Conservation (phyloP, 2,797 vertebrate genomes). For the Lutjanus campechanus region DNA sequence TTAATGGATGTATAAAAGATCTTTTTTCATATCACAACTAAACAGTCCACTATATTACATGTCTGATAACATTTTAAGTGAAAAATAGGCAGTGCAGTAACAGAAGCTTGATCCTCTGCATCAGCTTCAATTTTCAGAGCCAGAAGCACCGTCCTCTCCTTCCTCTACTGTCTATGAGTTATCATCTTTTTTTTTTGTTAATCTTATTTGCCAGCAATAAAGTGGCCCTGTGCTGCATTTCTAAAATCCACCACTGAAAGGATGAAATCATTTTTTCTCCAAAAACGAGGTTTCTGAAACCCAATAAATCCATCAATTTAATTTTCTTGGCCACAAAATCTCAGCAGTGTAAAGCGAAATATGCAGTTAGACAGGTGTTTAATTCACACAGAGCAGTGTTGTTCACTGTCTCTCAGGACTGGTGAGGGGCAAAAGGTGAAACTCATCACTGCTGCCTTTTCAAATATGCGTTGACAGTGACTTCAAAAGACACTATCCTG, state of each 20-base stretch:
- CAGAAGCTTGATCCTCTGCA: too few species aligned
- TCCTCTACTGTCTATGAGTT: not conserved
- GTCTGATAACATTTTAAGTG: too few species aligned
- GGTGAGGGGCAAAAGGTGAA: constrained; percentile 65
- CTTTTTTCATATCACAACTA: too few species aligned
- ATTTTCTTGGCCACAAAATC: constrained; percentile 39
- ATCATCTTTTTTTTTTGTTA: constrained; percentile 10
- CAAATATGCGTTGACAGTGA: constrained; percentile 77
- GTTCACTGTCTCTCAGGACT: constrained; percentile 27
- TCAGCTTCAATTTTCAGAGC: too few species aligned
- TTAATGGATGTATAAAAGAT: too few species aligned
- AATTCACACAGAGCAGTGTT: constrained; percentile 10
- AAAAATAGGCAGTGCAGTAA: too few species aligned
- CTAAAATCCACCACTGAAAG: not conserved
- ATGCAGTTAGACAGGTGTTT: constrained; percentile 18
- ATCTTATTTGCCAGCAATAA: constrained; percentile 17
- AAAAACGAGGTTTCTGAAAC: constrained; percentile 14
- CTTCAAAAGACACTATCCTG: constrained; percentile 76
- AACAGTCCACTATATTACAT: too few species aligned
- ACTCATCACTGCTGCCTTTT: constrained; percentile 76
- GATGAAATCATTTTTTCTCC: constrained; percentile 11
- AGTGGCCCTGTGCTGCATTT: constrained; percentile 24
- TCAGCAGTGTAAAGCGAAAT: constrained; percentile 8
- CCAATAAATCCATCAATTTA: constrained; percentile 33
- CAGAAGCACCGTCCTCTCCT: too few species aligned